Percentiles rank a stretch among this genome's conserved stretches.
These are phyloP conservation scores for Xyliphius kryptos DNA, from an alignment of 2,113 vertebrate genomes.

Conservation along the genomic window DNA sequence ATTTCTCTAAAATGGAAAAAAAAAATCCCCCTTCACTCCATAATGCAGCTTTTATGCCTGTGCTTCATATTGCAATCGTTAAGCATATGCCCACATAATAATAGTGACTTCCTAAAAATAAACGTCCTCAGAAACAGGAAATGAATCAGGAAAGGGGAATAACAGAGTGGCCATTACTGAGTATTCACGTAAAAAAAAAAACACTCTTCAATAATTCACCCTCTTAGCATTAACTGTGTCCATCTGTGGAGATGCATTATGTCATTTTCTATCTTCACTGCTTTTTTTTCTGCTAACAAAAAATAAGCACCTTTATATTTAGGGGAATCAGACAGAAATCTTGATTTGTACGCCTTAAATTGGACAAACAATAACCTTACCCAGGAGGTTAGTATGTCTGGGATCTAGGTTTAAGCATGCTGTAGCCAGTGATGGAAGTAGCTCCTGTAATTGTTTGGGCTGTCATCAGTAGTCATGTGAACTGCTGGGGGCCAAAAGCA, in stretches of 20 bases:
- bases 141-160: slow-evolving; percentile 41
- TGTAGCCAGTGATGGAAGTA: slow-evolving; percentile 18
- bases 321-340: too few relatives aligned
- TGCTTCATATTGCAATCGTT: slow-evolving; percentile 36
- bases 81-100: slow-evolving; percentile 36
- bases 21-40: slow-evolving; percentile 18
- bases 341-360: neutral
- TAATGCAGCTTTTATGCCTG: slow-evolving; percentile 38
- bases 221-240: slow-evolving; percentile 27
- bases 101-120: slow-evolving; percentile 40
- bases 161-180: slow-evolving; percentile 34
- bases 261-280: slow-evolving; percentile 6
- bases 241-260: slow-evolving; percentile 27
- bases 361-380: neutral
- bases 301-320: too few relatives aligned
- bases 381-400: slow-evolving; percentile 6
- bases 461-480: slow-evolving; percentile 18
- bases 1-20: slow-evolving; percentile 17
- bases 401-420: neutral
- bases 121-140: slow-evolving; percentile 36
- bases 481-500: neutral
- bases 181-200: slow-evolving; percentile 35
- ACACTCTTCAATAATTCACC: slow-evolving; percentile 40
- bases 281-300: slow-evolving; percentile 4
- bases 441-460: slow-evolving; percentile 1